Evolutionary conservation across 2,113 vertebrate genomes (phyloP), one percentile per base, ranked within the genome.

Genomic region (Emydura subglobosa): DNA sequence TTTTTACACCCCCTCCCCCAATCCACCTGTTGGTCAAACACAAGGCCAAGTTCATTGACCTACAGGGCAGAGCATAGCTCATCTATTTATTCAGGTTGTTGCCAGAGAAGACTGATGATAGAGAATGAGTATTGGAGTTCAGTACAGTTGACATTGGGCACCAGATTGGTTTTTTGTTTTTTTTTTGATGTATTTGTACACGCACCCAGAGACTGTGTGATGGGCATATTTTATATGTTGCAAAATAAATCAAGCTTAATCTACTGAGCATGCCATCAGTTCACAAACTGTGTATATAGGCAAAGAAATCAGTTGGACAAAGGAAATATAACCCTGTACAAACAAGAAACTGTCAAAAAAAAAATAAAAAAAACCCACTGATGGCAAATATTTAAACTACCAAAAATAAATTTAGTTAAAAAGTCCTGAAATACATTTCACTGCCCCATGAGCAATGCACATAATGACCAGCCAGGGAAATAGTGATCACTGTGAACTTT

Each of bases 41-140:
- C 1, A 2, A 1, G 51, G 34, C 1, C 0, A 10, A 61, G 72
- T n/a, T 10, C 21, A 61, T 14, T 0, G 2, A 50, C 7, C 83
- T 5, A 3, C 27, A n/a, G 42, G 76, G 7, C 83, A 50, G 72
- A 21, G 1, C n/a, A 6, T 3, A 53, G 79, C 49, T 53, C 27
- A 10, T n/a, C 22, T 78, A 53, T 87, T 91, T 61, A 61, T 83
- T 85, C 0, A 0, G 81, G 81, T 10, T 34, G 68, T 16, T 0
- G 0, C 55, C 24, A 0, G 0, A 82, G 53, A 11, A 3, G 17
- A 54, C 29, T 50, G 44, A 49, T 0, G 0, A 79, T 57, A 87
- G 79, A 81, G 74, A 1, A 1, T n/a, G 53, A 79, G 49, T 85
- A 74, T 3, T 0, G 3, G 5, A 25, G 57, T 10, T 53, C 44